These are phyloP conservation scores for Drosophila kurseongensis DNA, from an alignment of 1,140 invertebrate species.

Conservation along the genomic window DNA sequence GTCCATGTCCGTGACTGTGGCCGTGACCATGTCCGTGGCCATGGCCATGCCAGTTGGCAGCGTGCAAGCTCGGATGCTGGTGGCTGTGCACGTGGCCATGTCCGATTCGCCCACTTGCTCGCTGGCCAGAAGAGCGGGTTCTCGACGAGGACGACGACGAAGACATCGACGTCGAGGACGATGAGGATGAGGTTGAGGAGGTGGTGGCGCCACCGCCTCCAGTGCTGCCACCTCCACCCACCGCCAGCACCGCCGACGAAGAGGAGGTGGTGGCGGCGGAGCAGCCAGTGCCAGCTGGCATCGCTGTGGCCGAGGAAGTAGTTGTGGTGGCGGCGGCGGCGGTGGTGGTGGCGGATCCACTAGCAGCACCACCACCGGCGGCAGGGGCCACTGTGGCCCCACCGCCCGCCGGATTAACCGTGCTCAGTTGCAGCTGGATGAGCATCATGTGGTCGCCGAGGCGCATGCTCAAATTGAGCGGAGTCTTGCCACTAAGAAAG, in stretches of 20 bases:
- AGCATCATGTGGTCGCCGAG: constrained; percentile 98
- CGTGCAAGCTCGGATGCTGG: constrained; percentile 71
- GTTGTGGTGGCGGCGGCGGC: background rate
- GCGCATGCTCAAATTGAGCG: constrained; percentile 96
- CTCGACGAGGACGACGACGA: constrained; percentile 14
- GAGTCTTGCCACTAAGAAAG: constrained; percentile 96
- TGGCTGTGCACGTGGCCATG: constrained; percentile 73
- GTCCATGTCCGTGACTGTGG: constrained; percentile 54
- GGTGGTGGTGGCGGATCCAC: background rate
- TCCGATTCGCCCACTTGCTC: constrained; percentile 43
- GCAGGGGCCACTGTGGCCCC: constrained; percentile 24
- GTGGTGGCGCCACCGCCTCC: background rate
- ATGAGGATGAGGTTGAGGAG: background rate
- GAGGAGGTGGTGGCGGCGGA: constrained; percentile 9
- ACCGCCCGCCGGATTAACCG: constrained; percentile 86
- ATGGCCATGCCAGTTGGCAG: constrained; percentile 32
- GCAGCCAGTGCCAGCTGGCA: constrained; percentile 34
- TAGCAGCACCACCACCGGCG: constrained; percentile 7
- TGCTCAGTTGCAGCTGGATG: constrained; percentile 96
- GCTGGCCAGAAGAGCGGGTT: constrained; percentile 51
- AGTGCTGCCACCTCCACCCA: background rate
- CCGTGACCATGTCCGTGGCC: constrained; percentile 34
- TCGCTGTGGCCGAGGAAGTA: constrained; percentile 6
- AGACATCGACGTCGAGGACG: background rate
- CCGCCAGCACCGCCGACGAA: background rate